Conservation (phyloP, 2,113 vertebrate genomes). For the Halcyon malimbica region DNA sequence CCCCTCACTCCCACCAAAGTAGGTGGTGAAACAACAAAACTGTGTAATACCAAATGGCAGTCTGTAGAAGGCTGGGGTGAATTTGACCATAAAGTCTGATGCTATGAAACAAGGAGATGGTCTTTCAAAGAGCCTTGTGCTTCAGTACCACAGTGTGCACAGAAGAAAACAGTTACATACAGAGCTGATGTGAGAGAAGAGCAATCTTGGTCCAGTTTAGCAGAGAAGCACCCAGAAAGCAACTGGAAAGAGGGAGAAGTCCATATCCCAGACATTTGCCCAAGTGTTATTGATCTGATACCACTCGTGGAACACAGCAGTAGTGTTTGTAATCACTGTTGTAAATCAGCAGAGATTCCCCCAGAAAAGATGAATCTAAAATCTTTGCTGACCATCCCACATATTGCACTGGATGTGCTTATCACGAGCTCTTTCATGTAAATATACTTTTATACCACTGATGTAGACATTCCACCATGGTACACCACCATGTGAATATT, state of each 20-base stretch:
- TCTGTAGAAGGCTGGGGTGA: neutral
- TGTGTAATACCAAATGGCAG: neutral
- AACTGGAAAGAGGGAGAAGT: neutral
- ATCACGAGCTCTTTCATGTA: neutral
- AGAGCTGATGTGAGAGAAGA: neutral
- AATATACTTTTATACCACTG: neutral
- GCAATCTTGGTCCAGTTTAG: neutral
- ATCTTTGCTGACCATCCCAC: neutral
- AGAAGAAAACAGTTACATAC: neutral
- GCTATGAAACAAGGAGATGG: neutral
- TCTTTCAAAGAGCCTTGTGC: neutral
- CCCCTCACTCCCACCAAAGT: neutral
- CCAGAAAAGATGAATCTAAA: neutral
- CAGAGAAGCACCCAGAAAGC: neutral
- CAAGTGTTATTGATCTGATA: neutral
- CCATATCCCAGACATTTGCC: neutral
- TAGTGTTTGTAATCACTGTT: neutral
- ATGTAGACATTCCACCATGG: neutral
- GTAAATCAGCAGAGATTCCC: neutral
- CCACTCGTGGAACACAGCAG: neutral
- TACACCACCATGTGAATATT: no score
- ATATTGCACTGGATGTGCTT: neutral
- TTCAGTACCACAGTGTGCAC: neutral
- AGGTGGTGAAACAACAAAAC: neutral
- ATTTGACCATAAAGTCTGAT: accelerated